Base-by-base conservation (phyloP, 2,888 invertebrate genomes). In the Eupithecia vulgata region DNA sequence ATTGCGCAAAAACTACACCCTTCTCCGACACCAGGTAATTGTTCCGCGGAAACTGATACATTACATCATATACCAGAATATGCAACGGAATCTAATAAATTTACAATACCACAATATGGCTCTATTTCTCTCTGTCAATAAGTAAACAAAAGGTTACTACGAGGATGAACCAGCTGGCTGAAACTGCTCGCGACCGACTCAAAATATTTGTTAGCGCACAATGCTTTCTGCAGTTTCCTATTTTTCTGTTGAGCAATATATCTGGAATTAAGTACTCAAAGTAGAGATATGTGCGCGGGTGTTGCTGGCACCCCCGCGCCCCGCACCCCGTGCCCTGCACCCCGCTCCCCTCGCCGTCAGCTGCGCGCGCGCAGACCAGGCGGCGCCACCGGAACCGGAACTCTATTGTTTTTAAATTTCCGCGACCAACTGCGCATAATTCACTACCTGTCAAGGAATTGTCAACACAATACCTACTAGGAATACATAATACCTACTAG, bases 351-450 rank as follows among this genome's bases (percentile, higher is more conserved):
- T 5, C 48, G 8, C n/a, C 48, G 48, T 6, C 76, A 76, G 71
- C 72, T 67, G 81, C 80, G 73, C 73, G 74, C 57, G 79, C 82
- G 84, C 87, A 87, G 87, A 86, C 87, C 83, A 72, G 74, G 83
- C 82, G 87, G 84, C 85, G 88, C 86, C n/a, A n/a, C n/a, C 84
- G 81, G 79, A 78, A 79, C 80, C 81, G 80, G 80, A 74, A 77
- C 80, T 79, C 79, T 77, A 80, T 80, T 80, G 80, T 80, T 73
- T 80, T 78, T 72, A 78, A 79, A 80, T 78, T 76, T 64, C 65
- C 61, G n/a, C 40, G 59, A 69, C 67, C 68, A 73, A 34, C 74
- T 64, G 65, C 67, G 52, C 70, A 71, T 71, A 66, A 69, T 34
- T 68, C 59, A 72, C 42, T 37, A 13, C n/a, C 30, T 37, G 40